These are phyloP conservation scores for Drosophila ananassae DNA, from an alignment of 1,140 invertebrate species.

Conservation along the genomic window DNA sequence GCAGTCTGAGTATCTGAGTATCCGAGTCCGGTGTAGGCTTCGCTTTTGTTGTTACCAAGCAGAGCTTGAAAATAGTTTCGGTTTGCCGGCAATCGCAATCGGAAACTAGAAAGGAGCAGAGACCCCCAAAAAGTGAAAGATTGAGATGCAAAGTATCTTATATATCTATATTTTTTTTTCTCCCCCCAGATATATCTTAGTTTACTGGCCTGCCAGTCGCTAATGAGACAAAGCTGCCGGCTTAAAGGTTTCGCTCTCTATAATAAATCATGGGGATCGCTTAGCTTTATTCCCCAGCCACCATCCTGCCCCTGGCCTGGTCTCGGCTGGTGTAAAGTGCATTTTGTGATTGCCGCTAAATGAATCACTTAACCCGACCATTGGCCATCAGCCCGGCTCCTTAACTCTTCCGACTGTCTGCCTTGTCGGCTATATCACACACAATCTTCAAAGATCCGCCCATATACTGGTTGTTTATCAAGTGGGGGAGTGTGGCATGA, in stretches of 20 bases:
- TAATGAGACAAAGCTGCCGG: conserved; percentile 79
- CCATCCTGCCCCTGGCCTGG: neutral
- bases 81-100: conserved; percentile 51
- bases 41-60: conserved; percentile 72
- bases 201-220: conserved; percentile 32
- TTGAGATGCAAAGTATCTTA: neutral
- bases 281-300: conserved; percentile 16
- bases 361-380: conserved; percentile 76
- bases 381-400: conserved; percentile 22
- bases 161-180: neutral
- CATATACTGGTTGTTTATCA: conserved; percentile 58
- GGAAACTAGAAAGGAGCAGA: conserved; percentile 49
- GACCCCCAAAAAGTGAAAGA: conserved; percentile 22
- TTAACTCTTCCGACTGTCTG: conserved; percentile 20
- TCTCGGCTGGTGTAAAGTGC: conserved; percentile 60
- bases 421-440: conserved; percentile 70
- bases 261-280: conserved; percentile 74
- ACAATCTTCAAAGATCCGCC: conserved; percentile 72
- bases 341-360: conserved; percentile 80
- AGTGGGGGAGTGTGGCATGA: conserved; percentile 1
- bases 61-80: conserved; percentile 72
- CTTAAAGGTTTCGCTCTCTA: conserved; percentile 55
- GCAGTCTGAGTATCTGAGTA: conserved; percentile 5
- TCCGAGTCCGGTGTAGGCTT: conserved; percentile 9
- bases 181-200: neutral